Conservation (phyloP, 2,888 invertebrate species). For the Lochmaea capreae region DNA sequence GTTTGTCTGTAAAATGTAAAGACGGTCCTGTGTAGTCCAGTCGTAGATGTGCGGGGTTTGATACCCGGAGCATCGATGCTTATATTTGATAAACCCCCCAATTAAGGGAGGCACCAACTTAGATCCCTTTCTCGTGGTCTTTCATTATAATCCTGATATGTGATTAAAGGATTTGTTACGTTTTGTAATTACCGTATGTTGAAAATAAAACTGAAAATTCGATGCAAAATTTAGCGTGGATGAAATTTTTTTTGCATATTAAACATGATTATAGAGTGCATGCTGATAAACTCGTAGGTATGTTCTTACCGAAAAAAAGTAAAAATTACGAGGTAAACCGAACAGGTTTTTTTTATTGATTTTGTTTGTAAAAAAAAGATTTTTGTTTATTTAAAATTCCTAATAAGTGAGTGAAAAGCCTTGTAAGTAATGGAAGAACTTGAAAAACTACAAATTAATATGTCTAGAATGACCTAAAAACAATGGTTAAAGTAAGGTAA, state of each 20-base stretch:
- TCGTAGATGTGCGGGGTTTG: constrained; percentile 3
- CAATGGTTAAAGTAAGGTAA: too few relatives aligned
- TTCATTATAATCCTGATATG: constrained; percentile 23
- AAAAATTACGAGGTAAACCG: neutral
- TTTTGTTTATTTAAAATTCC: too few relatives aligned
- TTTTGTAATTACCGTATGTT: constrained; percentile 9
- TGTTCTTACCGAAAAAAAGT: too few relatives aligned
- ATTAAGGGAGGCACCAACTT: constrained; percentile 23
- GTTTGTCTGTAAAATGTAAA: neutral
- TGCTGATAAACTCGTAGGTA: neutral
- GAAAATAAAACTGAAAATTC: constrained; percentile 15
- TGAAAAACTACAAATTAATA: too few relatives aligned
- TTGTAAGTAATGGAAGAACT: too few relatives aligned
- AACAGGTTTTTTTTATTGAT: neutral
- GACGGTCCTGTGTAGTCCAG: neutral
- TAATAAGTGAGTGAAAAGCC: too few relatives aligned
- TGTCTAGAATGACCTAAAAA: too few relatives aligned
- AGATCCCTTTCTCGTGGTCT: constrained; percentile 20
- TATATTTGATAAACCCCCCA: constrained; percentile 24
- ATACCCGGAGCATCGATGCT: constrained; percentile 21
- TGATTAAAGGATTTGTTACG: constrained; percentile 23
- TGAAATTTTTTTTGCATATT: neutral
- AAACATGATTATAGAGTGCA: neutral
- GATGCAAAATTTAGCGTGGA: neutral
- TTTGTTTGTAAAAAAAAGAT: too few relatives aligned